These are phyloP conservation scores for Gerris lacustris DNA, from an alignment of 2,888 invertebrate species.

Conservation along the genomic window DNA sequence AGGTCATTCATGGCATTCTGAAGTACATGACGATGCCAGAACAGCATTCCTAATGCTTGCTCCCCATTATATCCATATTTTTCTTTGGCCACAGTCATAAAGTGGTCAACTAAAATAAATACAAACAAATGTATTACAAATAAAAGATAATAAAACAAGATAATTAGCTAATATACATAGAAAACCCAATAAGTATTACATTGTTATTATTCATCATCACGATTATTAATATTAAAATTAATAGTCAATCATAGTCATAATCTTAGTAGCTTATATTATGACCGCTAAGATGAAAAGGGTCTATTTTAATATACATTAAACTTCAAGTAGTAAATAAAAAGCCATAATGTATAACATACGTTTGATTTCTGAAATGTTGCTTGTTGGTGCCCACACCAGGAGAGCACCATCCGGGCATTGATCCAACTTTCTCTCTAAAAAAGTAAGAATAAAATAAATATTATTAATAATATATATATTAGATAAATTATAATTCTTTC, in stretches of 20 bases:
- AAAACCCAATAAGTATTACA: constrained; percentile 10
- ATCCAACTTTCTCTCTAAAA: constrained; percentile 57
- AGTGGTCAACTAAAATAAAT: constrained; percentile 71
- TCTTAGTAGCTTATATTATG: too few relatives aligned
- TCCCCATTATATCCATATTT: constrained; percentile 96
- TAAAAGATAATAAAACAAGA: constrained; percentile 7
- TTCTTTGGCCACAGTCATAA: constrained; percentile 85
- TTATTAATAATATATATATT: neutral
- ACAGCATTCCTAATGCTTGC: constrained; percentile 93
- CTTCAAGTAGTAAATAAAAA: too few relatives aligned
- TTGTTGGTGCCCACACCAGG: constrained; percentile 89
- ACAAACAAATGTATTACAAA: constrained; percentile 9
- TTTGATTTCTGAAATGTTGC: constrained; percentile 75
- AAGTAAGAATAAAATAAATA: neutral
- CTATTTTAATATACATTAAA: too few relatives aligned
- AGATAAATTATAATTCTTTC: neutral
- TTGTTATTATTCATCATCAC: neutral
- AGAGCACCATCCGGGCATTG: constrained; percentile 74
- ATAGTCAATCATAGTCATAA: too few relatives aligned
- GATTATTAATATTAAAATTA: too few relatives aligned
- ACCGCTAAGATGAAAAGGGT: too few relatives aligned
- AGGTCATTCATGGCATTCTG: constrained; percentile 84
- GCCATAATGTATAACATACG: constrained; percentile 47
- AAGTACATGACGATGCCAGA: constrained; percentile 95
- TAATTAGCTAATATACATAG: constrained; percentile 4